Conservation (phyloP, 2,888 invertebrate species). For the Polymixis lichenea region DNA sequence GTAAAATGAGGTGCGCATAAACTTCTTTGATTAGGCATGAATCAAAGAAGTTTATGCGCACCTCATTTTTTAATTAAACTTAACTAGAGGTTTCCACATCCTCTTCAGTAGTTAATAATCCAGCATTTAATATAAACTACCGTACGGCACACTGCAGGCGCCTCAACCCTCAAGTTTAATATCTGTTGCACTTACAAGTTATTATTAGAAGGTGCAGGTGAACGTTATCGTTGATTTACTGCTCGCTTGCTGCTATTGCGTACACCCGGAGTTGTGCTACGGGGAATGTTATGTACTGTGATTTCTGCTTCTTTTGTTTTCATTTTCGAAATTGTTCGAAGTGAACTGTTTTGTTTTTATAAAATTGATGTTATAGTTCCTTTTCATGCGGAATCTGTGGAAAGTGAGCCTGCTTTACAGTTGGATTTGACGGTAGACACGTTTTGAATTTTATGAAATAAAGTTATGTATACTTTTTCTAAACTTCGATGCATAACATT, state of each 20-base stretch:
- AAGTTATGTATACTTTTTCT: too few relatives aligned
- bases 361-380: neutral
- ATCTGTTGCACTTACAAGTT: conserved; percentile 50
- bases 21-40: conserved; percentile 7
- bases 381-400: neutral
- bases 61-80: conserved; percentile 9
- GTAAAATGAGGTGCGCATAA: neutral
- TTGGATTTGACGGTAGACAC: too few relatives aligned
- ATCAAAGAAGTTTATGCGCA: too few relatives aligned
- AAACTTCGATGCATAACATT: too few relatives aligned
- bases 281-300: neutral
- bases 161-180: conserved; percentile 43
- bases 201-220: conserved; percentile 57
- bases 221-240: conserved; percentile 61
- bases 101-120: conserved; percentile 41
- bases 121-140: conserved; percentile 15
- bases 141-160: neutral
- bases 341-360: neutral
- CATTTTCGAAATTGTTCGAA: conserved; percentile 12
- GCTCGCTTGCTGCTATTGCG: conserved; percentile 8
- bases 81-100: conserved; percentile 31
- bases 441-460: too few relatives aligned
- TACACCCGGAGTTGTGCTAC: neutral
- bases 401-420: neutral
- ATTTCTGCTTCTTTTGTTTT: conserved; percentile 13